Evolutionary conservation across 2,888 invertebrate genomes (phyloP).

Genomic region (Dusona sp.): DNA sequence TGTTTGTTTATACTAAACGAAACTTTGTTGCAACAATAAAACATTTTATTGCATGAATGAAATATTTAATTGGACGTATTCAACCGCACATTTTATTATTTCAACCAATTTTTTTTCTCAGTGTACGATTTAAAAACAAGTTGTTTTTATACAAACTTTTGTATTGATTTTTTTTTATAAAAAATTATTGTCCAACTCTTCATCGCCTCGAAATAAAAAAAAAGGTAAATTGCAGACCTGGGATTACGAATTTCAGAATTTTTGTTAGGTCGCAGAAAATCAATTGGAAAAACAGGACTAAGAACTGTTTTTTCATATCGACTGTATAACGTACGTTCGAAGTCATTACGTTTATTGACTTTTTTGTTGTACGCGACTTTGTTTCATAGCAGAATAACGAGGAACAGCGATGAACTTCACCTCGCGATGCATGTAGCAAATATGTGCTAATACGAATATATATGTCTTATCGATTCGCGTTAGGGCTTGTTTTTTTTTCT

Average conservation of each 20-base stretch:
- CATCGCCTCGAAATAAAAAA: neutral
- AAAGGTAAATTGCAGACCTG: neutral
- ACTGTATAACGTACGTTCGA: neutral
- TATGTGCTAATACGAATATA: neutral
- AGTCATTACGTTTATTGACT: constrained; percentile 3
- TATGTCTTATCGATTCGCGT: constrained; percentile 41
- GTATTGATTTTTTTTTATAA: neutral
- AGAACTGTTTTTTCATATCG: neutral
- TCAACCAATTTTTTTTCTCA: too few species aligned
- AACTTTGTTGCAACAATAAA: too few species aligned
- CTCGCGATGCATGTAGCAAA: neutral
- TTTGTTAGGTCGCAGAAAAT: neutral
- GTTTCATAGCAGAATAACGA: neutral
- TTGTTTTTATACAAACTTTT: too few species aligned
- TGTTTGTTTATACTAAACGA: too few species aligned
- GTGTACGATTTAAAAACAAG: too few species aligned
- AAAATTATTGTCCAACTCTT: neutral
- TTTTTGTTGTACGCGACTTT: neutral
- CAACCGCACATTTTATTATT: too few species aligned
- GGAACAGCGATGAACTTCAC: neutral
- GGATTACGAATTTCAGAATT: neutral
- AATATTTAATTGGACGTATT: too few species aligned
- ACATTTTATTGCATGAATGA: too few species aligned
- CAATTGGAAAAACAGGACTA: neutral
- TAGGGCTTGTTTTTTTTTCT: constrained; percentile 22